A percentile compares a stretch with the other conserved stretches of the same genome.
Conservation (phyloP, 2,113 vertebrate species). For the Cichladusa arquata region DNA sequence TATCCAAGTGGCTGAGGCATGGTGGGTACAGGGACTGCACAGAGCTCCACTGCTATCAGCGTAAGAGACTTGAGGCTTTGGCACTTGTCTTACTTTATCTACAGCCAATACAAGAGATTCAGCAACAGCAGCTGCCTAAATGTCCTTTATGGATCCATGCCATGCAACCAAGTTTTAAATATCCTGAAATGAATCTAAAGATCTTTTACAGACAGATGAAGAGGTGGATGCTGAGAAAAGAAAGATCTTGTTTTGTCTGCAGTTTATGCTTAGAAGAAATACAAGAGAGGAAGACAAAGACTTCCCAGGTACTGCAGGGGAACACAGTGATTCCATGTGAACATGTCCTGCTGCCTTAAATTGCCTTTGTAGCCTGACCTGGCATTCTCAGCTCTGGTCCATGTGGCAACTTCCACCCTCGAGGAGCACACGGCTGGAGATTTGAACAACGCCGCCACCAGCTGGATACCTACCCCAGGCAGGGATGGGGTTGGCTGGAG, state of each 20-base stretch:
- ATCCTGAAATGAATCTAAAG: neutral
- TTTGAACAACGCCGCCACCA: constrained; percentile 41
- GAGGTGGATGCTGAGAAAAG: neutral
- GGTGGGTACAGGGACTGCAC: neutral
- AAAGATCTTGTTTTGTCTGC: neutral
- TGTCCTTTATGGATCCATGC: neutral
- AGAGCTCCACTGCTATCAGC: neutral
- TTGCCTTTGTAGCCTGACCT: neutral
- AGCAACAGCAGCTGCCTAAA: neutral
- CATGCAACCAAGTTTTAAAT: neutral
- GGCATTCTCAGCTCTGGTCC: neutral
- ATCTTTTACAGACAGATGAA: neutral
- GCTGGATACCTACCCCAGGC: neutral
- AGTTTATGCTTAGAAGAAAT: neutral
- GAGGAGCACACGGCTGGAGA: neutral
- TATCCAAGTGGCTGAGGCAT: neutral
- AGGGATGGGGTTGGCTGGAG: neutral
- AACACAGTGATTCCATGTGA: neutral
- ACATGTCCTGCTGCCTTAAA: neutral
- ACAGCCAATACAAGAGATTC: neutral
- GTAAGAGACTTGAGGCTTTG: neutral
- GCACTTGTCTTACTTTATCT: neutral
- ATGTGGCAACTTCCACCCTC: neutral
- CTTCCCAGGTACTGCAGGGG: neutral
- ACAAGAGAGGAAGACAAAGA: neutral